A percentile compares a stretch with the other conserved stretches of the same genome.
phyloP scores from a whole-genome alignment of 2,113 vertebrate genomes.

The Myotis brandtii region DNA sequence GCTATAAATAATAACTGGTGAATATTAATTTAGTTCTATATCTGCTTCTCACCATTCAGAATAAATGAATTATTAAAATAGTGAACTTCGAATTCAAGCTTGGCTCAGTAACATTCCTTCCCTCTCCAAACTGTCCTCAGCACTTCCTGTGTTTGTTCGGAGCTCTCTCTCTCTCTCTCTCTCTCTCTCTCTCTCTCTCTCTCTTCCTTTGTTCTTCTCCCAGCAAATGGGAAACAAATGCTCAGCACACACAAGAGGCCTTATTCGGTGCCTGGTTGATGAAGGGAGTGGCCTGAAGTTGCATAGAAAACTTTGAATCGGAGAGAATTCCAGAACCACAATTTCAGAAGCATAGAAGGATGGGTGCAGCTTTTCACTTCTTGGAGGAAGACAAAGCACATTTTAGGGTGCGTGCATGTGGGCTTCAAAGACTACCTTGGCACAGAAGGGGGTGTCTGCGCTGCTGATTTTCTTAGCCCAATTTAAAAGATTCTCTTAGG shows the following conservation, averaged over 20 bases:
- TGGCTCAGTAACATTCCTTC: not conserved
- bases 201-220: constrained; percentile 32
- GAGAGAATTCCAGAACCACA: not conserved
- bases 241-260: not conserved
- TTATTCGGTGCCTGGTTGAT: not conserved
- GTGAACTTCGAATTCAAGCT: not conserved
- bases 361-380: not conserved
- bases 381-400: not conserved
- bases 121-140: not conserved
- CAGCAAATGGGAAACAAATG: constrained; percentile 40
- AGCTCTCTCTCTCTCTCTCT: not conserved
- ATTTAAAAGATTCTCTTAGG: not conserved
- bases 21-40: constrained; percentile 56
- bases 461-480: not conserved
- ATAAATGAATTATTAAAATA: constrained; percentile 37
- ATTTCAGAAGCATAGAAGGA: constrained; percentile 35
- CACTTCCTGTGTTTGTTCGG: constrained; percentile 35
- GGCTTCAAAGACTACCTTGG: not conserved
- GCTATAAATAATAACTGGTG: constrained; percentile 50
- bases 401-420: not conserved
- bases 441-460: not conserved
- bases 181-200: not conserved
- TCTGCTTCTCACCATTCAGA: constrained; percentile 50
- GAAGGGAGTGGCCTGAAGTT: not conserved
- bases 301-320: not conserved